A percentile compares a stretch with the other conserved stretches of the same genome.
These are phyloP conservation scores for Euphydryas editha DNA, from an alignment of 2,888 invertebrate genomes.

Conservation along the genomic window DNA sequence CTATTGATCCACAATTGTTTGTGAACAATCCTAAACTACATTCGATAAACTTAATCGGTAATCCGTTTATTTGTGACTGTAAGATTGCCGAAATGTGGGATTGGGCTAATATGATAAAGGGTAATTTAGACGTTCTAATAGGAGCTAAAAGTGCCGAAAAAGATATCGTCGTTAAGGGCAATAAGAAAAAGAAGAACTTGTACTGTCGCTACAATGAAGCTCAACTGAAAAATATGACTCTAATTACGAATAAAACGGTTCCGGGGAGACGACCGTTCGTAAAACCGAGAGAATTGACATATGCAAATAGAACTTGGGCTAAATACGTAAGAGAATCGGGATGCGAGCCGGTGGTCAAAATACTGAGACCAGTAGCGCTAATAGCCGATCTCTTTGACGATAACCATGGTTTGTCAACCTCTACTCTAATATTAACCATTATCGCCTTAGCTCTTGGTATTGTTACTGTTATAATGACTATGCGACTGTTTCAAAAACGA, in stretches of 20 bases:
- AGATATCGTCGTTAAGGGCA: constrained; percentile 85
- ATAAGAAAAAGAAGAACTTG: constrained; percentile 86
- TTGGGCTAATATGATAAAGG: constrained; percentile 87
- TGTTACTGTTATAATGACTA: constrained; percentile 67
- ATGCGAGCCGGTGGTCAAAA: constrained; percentile 82
- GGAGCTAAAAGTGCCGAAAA: constrained; percentile 86
- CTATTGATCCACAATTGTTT: constrained; percentile 83
- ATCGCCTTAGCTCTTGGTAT: constrained; percentile 62
- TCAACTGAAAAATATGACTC: constrained; percentile 76
- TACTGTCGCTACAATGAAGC: constrained; percentile 86
- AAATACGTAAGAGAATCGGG: constrained; percentile 87
- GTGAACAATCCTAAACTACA: constrained; percentile 82
- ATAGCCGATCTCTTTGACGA: constrained; percentile 56
- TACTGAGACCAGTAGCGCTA: constrained; percentile 71
- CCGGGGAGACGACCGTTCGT: constrained; percentile 82
- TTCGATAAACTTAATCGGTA: constrained; percentile 86
- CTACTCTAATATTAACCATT: constrained; percentile 64
- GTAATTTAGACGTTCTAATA: constrained; percentile 85
- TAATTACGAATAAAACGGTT: constrained; percentile 76
- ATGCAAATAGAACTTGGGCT: constrained; percentile 87
- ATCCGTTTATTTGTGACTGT: constrained; percentile 88
- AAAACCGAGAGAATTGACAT: constrained; percentile 83
- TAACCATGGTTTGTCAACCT: constrained; percentile 52
- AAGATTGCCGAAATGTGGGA: constrained; percentile 88
- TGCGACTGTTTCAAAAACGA: constrained; percentile 61